Base-by-base conservation (phyloP, 2,113 vertebrate species). In the Caracal caracal region DNA sequence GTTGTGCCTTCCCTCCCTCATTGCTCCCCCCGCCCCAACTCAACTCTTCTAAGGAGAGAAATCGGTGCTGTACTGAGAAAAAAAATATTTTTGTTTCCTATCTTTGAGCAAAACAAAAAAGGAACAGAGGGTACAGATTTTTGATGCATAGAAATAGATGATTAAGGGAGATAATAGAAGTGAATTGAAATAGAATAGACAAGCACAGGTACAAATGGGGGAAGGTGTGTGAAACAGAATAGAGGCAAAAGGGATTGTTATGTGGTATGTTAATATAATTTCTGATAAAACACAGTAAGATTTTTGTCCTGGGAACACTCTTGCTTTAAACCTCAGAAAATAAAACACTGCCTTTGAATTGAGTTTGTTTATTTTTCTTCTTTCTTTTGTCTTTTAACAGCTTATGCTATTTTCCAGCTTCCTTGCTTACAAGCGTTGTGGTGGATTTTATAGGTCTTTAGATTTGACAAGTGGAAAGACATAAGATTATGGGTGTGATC, bases 311-410 rank as follows among this genome's bases (percentile, higher is more conserved):
- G 79, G 4, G 63, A 63, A 89, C 79, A 84, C 3, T 49, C 2
- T 84, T 47, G 65, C 47, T 92, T 96, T 83, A 95, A 80, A 73
- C 37, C n/a, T 87, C 10, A 92, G 47, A 51, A 82, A 91, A 40
- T 61, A 78, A 51, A 93, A 33, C 53, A 8, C 17, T 84, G 49
- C 59, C 17, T 65, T 93, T n/a, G 15, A n/a, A 3, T 66, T 95
- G 37, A 93, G 17, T 94, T 90, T 73, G 3, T 8, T 40, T 84
- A 2, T 66, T 89, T 88, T 33, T 78, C 80, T 73, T 66, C 10
- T 84, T 78, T 66, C 16, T 83, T 70, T 35, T 79, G 24, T 81
- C 26, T 56, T 28, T 92, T 63, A 79, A 61, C 33, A 68, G 20
- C 12, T 63, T 37, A 71, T 15, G n/a, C 40, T 33, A 5, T 88